phyloP scores from a whole-genome alignment of 2,113 vertebrate species.

The Vombatus ursinus region DNA sequence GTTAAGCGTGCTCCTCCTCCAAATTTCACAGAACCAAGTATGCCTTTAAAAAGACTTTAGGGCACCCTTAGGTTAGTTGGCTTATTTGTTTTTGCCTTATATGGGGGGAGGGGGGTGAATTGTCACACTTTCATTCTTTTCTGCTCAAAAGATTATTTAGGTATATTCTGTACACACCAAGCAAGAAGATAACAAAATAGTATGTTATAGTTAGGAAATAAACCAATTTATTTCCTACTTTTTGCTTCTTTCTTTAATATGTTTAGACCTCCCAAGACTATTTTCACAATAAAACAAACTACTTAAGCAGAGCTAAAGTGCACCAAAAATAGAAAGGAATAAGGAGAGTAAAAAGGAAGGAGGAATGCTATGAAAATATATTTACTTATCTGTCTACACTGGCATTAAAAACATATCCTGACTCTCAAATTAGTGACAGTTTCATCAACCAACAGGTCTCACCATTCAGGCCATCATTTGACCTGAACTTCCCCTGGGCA shows the following conservation, averaged over 20 bases:
- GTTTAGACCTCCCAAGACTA: background rate
- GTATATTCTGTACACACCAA: background rate
- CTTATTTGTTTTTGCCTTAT: background rate
- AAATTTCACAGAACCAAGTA: background rate
- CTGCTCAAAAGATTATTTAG: background rate
- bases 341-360: background rate
- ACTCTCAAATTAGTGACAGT: background rate
- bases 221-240: background rate
- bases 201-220: background rate
- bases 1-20: background rate
- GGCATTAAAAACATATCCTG: background rate
- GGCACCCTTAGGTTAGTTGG: background rate
- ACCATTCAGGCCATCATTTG: background rate
- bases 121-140: background rate
- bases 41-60: background rate
- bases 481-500: slow-evolving; percentile 4
- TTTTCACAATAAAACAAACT: background rate
- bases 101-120: background rate
- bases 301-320: background rate
- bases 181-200: background rate
- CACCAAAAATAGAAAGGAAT: background rate
- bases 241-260: background rate
- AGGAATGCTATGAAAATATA: background rate
- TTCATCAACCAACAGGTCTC: background rate
- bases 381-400: background rate